Conservation (phyloP, 35 echinoderm and acorn worm genomes). For the Strongylocentrotus purpuratus region DNA sequence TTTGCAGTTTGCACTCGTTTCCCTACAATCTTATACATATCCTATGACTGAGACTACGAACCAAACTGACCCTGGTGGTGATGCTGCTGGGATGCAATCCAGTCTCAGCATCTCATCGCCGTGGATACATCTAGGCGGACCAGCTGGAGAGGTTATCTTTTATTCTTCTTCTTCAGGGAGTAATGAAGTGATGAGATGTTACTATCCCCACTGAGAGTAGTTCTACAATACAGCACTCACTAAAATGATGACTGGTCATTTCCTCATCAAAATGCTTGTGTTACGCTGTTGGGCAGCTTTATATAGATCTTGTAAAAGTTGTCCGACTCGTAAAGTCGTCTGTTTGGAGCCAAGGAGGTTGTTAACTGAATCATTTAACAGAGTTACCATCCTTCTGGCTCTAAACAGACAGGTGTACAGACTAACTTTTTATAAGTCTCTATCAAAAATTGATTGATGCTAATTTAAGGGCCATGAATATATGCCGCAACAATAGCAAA, state of each 20-base stretch:
- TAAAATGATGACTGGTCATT: neutral
- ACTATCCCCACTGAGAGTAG: neutral
- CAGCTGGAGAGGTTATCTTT: neutral
- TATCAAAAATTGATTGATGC: no score
- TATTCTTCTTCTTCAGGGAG: neutral
- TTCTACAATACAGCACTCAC: neutral
- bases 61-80: neutral
- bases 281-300: neutral
- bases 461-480: no score
- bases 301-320: neutral
- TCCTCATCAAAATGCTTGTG: neutral
- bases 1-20: no score
- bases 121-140: neutral
- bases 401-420: no score
- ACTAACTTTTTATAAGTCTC: no score
- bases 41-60: neutral
- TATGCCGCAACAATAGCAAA: no score
- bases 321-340: no score
- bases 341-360: no score
- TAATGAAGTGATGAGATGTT: neutral
- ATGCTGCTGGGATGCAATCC: neutral
- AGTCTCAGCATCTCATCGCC: slow-evolving; percentile 7
- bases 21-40: no score
- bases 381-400: no score
- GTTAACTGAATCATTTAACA: no score